These are phyloP conservation scores for Tetraneura akinire DNA, from an alignment of 1,140 invertebrate species.

Conservation along the genomic window DNA sequence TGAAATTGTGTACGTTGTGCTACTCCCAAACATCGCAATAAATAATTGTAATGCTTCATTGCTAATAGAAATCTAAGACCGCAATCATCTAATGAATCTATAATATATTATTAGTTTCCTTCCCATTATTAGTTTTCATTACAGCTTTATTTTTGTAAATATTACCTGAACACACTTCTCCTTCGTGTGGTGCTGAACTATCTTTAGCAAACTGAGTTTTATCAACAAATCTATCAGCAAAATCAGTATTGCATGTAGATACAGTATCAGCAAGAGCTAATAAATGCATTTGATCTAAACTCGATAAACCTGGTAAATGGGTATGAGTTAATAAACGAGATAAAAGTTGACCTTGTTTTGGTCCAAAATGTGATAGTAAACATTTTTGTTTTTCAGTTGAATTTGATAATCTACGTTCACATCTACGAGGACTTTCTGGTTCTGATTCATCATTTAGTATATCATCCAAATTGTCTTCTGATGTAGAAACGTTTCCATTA, in stretches of 20 bases:
- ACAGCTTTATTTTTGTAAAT: background rate
- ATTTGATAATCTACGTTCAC: slow-evolving; percentile 66
- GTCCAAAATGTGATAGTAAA: slow-evolving; percentile 76
- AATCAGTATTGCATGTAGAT: slow-evolving; percentile 86
- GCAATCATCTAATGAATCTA: slow-evolving; percentile 94
- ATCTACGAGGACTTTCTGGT: slow-evolving; percentile 62
- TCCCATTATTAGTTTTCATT: background rate
- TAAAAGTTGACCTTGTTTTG: slow-evolving; percentile 75
- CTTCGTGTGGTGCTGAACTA: slow-evolving; percentile 67
- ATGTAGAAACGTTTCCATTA: slow-evolving; percentile 69
- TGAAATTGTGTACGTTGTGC: slow-evolving; percentile 84
- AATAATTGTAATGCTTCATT: slow-evolving; percentile 96
- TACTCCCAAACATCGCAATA: slow-evolving; percentile 87
- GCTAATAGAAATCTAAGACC: slow-evolving; percentile 93
- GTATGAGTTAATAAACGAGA: slow-evolving; percentile 92
- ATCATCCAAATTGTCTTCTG: slow-evolving; percentile 82
- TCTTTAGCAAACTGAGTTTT: slow-evolving; percentile 73
- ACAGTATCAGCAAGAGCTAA: slow-evolving; percentile 97
- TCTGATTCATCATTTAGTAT: slow-evolving; percentile 69
- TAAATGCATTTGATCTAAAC: slow-evolving; percentile 98
- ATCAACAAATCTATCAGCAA: slow-evolving; percentile 78
- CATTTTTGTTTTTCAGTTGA: slow-evolving; percentile 69
- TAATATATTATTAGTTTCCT: slow-evolving; percentile 15
- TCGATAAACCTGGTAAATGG: slow-evolving; percentile 93
- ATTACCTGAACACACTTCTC: slow-evolving; percentile 63